A percentile compares a stretch with the other conserved stretches of the same genome.
phyloP scores from a whole-genome alignment of 2,888 invertebrate genomes.

The Archaeoteleia sp. region DNA sequence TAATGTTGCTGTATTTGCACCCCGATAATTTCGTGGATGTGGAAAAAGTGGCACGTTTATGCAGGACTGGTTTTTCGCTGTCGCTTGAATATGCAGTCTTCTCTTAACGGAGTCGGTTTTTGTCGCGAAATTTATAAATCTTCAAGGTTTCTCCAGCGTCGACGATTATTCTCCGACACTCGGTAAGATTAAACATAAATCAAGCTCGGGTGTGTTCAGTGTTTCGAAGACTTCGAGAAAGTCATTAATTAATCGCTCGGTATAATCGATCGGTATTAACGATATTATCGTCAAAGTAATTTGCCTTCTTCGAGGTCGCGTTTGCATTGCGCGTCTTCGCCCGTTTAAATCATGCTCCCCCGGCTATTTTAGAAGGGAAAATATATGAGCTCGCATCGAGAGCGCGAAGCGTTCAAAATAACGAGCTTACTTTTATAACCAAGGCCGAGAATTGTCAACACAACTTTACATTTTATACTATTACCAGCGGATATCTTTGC shows the following conservation, averaged over 20 bases:
- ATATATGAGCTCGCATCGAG: constrained; percentile 3
- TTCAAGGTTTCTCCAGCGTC: constrained; percentile 5
- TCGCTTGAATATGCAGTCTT: constrained; percentile 32
- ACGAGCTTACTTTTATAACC: constrained; percentile 24
- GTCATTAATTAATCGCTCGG: constrained; percentile 33
- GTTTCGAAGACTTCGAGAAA: constrained; percentile 19
- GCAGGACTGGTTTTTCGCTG: constrained; percentile 25
- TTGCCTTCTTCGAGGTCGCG: constrained; percentile 10
- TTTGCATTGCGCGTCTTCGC: constrained; percentile 15
- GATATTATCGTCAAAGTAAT: constrained; percentile 26
- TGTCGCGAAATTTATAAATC: constrained; percentile 32
- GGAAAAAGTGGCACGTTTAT: constrained; percentile 31
- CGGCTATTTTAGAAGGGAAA: constrained; percentile 6
- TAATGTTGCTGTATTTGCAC: constrained; percentile 39
- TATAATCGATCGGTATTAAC: constrained; percentile 30
- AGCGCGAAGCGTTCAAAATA: constrained; percentile 9
- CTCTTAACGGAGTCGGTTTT: constrained; percentile 2
- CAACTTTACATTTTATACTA: constrained; percentile 14
- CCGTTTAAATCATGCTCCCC: constrained; percentile 27
- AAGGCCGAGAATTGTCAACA: constrained; percentile 27
- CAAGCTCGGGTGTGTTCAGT: constrained; percentile 13
- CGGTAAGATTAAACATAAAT: constrained; percentile 23
- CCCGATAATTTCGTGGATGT: constrained; percentile 28
- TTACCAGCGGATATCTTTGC: constrained; percentile 1
- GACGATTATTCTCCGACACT: constrained; percentile 27